Percentiles rank a stretch among this genome's conserved stretches.
Conservation (phyloP, 2,888 invertebrate species). For the Dryocosmus kuriphilus region DNA sequence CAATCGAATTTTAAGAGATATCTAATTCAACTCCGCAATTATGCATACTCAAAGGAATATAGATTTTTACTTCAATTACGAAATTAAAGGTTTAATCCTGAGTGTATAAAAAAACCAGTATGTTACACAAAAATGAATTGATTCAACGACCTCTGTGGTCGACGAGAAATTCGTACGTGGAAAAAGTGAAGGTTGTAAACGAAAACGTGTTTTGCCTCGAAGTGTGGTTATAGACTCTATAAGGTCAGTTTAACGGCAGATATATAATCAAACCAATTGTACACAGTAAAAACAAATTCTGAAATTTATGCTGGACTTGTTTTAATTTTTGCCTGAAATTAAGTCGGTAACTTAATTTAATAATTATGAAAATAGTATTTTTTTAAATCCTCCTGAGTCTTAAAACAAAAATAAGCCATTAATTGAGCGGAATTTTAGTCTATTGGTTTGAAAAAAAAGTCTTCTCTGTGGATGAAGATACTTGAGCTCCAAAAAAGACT, state of each 20-base stretch:
- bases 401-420: too few relatives aligned
- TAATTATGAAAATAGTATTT: too few relatives aligned
- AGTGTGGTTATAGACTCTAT: neutral
- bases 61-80: neutral
- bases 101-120: neutral
- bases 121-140: slow-evolving; percentile 19
- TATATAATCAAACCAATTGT: neutral
- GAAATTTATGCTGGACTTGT: too few relatives aligned
- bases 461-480: too few relatives aligned
- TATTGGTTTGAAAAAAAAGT: too few relatives aligned
- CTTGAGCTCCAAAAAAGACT: too few relatives aligned
- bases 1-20: too few relatives aligned
- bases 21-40: neutral
- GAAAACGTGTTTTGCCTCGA: slow-evolving; percentile 13
- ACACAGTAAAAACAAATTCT: too few relatives aligned
- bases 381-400: too few relatives aligned
- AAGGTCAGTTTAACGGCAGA: neutral
- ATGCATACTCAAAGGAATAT: neutral
- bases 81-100: neutral
- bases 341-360: too few relatives aligned
- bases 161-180: slow-evolving; percentile 16
- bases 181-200: slow-evolving; percentile 26
- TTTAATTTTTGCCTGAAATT: too few relatives aligned
- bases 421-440: too few relatives aligned
- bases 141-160: slow-evolving; percentile 24